Evolutionary conservation across 2,888 invertebrate genomes (phyloP).

Genomic region (Boloria selene): DNA sequence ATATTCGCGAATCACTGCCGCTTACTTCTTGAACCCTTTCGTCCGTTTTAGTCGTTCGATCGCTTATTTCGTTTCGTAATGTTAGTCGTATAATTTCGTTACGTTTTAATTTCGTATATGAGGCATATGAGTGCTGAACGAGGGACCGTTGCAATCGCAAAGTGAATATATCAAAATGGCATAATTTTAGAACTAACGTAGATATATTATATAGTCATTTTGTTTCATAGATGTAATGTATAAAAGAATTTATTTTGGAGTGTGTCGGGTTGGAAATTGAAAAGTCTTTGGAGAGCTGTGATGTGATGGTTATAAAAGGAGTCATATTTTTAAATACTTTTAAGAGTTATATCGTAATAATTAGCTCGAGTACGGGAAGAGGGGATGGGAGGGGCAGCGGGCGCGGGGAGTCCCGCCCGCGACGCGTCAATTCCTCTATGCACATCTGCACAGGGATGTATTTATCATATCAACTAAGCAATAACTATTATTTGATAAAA

Average conservation of each 20-base stretch:
- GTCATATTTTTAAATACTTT: conserved; percentile 81
- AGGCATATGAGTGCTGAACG: conserved; percentile 80
- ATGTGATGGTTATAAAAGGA: conserved; percentile 80
- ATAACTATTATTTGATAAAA: conserved; percentile 80
- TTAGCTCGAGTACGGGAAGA: conserved; percentile 24
- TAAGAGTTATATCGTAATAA: conserved; percentile 79
- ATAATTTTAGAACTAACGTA: conserved; percentile 81
- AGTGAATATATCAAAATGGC: conserved; percentile 81
- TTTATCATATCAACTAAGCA: conserved; percentile 80
- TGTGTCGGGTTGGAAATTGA: conserved; percentile 76
- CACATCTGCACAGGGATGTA: conserved; percentile 63
- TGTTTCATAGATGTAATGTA: conserved; percentile 80
- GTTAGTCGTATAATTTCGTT: conserved; percentile 68
- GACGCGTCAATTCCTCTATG: conserved; percentile 34
- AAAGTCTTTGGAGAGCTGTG: conserved; percentile 81
- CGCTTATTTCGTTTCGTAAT: conserved; percentile 69
- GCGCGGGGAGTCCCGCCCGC: conserved; percentile 31
- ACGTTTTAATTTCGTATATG: conserved; percentile 75
- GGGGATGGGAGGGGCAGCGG: conserved; percentile 14
- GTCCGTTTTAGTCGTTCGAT: conserved; percentile 65
- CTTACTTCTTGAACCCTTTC: conserved; percentile 73
- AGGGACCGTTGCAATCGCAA: conserved; percentile 83
- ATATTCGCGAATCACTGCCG: conserved; percentile 80
- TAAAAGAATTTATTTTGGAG: conserved; percentile 82
- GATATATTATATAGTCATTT: conserved; percentile 81